These are phyloP conservation scores for Butorides virescens DNA, from an alignment of 2,113 vertebrate genomes.

Conservation along the genomic window DNA sequence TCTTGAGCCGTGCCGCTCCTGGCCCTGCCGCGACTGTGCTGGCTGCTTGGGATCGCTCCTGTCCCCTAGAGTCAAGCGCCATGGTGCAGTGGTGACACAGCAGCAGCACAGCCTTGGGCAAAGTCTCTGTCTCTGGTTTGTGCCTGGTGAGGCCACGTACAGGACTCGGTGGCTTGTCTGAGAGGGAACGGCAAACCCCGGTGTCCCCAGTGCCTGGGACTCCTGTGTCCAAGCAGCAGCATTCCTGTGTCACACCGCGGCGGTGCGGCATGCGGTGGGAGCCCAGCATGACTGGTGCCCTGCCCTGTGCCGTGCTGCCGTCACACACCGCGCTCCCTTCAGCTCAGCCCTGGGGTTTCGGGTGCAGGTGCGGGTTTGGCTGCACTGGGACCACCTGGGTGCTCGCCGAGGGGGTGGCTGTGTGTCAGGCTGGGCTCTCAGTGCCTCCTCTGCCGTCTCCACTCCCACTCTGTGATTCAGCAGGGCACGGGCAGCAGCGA, in stretches of 20 bases:
- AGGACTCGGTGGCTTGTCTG: neutral
- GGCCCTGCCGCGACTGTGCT: rapidly evolving
- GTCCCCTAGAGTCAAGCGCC: neutral
- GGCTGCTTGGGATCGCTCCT: neutral
- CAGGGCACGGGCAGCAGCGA: neutral
- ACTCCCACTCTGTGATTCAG: neutral
- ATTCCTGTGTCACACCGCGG: rapidly evolving
- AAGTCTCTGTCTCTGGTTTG: neutral
- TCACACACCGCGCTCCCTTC: neutral
- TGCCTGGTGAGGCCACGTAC: rapidly evolving
- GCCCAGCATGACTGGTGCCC: neutral
- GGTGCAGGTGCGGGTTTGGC: neutral
- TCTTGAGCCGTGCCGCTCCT: neutral
- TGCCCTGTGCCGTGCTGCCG: neutral
- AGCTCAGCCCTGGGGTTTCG: neutral
- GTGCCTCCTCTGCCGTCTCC: neutral
- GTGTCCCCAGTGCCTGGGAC: neutral
- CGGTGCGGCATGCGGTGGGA: rapidly evolving
- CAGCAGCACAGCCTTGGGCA: neutral
- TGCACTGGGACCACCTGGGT: neutral
- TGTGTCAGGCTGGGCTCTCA: neutral
- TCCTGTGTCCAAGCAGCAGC: neutral
- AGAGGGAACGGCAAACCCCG: neutral
- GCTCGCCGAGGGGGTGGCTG: too few species aligned
- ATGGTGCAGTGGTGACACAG: neutral